phyloP scores from a whole-genome alignment of 1,140 invertebrate genomes.

The Drosophila virilis region DNA sequence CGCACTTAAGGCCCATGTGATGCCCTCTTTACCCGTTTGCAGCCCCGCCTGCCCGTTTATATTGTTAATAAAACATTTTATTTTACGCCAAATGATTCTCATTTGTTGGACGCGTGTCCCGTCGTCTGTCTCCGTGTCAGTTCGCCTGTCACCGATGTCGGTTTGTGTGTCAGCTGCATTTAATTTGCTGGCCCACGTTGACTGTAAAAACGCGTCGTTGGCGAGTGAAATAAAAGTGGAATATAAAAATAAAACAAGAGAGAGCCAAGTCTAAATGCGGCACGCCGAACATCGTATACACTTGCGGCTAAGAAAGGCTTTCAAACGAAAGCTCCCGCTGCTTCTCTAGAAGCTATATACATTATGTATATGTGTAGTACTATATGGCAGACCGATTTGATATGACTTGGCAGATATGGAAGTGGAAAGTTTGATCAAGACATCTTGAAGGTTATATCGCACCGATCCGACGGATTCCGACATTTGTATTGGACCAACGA shows the following conservation, averaged over 20 bases:
- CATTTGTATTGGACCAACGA: no score
- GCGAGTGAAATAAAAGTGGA: slow-evolving; percentile 55
- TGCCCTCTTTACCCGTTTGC: not conserved
- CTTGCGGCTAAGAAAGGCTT: not conserved
- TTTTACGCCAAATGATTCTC: slow-evolving; percentile 72
- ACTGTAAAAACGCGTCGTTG: slow-evolving; percentile 63
- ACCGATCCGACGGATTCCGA: no score
- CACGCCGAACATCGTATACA: not conserved
- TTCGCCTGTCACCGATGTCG: slow-evolving; percentile 6
- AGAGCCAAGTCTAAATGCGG: not conserved
- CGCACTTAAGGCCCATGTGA: not conserved
- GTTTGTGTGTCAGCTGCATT: slow-evolving; percentile 62
- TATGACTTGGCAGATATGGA: no score
- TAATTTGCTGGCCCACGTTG: slow-evolving; percentile 66
- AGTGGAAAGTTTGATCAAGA: no score
- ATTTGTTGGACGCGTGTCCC: slow-evolving; percentile 50
- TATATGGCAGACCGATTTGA: no score
- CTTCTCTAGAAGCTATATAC: no score
- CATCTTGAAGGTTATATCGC: no score
- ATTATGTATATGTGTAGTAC: no score
- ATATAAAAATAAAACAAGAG: slow-evolving; percentile 43
- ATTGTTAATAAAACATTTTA: slow-evolving; percentile 70
- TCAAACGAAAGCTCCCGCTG: no score
- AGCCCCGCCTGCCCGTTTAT: slow-evolving; percentile 1
- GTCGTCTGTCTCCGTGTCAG: not conserved